phyloP scores from a whole-genome alignment of 2,888 invertebrate genomes.

The Aphidius colemani region DNA sequence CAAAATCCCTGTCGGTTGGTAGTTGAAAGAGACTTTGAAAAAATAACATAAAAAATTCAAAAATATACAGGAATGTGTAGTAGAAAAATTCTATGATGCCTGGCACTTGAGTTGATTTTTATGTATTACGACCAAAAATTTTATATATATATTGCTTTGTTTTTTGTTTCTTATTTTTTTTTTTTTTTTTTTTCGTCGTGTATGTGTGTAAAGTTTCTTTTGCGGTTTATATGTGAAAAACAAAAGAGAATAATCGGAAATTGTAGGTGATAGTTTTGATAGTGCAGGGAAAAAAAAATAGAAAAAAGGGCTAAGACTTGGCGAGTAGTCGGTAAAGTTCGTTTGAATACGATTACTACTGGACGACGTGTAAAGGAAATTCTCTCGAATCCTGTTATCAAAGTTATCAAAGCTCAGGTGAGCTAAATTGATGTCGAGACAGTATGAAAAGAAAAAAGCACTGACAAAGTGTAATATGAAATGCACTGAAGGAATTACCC shows the following conservation, averaged over 20 bases:
- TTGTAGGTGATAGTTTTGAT: not conserved
- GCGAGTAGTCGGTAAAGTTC: no score
- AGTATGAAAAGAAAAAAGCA: conserved; percentile 7
- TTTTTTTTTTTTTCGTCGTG: not conserved
- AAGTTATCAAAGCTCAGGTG: conserved; percentile 17
- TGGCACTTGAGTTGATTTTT: not conserved
- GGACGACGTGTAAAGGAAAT: not conserved
- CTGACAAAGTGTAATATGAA: no score
- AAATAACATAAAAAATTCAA: no score
- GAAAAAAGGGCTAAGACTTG: conserved; percentile 1
- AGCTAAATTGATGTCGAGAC: not conserved
- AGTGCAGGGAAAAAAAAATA: not conserved
- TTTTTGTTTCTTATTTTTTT: no score
- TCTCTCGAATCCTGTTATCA: conserved; percentile 20
- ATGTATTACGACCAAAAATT: not conserved
- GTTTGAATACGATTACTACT: no score
- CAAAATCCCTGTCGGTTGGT: conserved; percentile 28
- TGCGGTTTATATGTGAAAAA: not conserved
- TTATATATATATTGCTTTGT: no score
- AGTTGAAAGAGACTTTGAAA: conserved; percentile 3
- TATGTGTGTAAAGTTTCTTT: not conserved
- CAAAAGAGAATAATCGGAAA: not conserved
- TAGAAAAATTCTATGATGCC: no score
- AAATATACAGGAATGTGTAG: not conserved
- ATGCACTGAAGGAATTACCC: not conserved